Evolutionary conservation across 2,888 invertebrate species (phyloP).

Genomic region (Biston stratarius): DNA sequence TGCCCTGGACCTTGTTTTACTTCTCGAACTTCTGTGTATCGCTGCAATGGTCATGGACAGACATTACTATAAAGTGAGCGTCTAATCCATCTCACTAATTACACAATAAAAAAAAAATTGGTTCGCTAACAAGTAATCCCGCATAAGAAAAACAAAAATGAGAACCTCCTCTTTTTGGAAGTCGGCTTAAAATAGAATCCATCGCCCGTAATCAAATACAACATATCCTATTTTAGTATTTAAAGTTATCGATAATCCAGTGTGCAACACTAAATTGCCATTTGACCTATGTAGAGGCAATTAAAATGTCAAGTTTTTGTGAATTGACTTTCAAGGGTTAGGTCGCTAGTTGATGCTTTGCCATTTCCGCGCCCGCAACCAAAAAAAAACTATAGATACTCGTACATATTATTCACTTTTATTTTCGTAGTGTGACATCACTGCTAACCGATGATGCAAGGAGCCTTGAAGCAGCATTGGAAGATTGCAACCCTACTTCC

Average conservation of each 20-base stretch:
- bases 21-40: too few relatives aligned
- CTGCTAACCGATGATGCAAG: conserved; percentile 36
- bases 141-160: too few relatives aligned
- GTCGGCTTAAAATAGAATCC: not conserved
- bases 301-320: conserved; percentile 1
- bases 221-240: not conserved
- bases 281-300: not conserved
- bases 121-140: too few relatives aligned
- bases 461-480: conserved; percentile 51
- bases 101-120: too few relatives aligned
- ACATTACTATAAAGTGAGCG: too few relatives aligned
- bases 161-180: too few relatives aligned
- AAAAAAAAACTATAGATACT: conserved; percentile 20
- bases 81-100: too few relatives aligned
- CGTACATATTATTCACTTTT: conserved; percentile 50
- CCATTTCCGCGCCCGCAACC: conserved; percentile 6
- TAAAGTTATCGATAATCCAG: not conserved
- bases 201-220: not conserved
- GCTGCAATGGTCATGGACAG: too few relatives aligned
- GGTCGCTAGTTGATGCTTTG: conserved; percentile 7
- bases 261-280: not conserved
- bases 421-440: conserved; percentile 65
- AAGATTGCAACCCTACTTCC: conserved; percentile 53
- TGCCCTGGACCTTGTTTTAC: too few relatives aligned
- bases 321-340: conserved; percentile 6